Evolutionary conservation across 1,140 invertebrate species (phyloP), one percentile per base, ranked within the genome.

Genomic region (Heliconius congener): DNA sequence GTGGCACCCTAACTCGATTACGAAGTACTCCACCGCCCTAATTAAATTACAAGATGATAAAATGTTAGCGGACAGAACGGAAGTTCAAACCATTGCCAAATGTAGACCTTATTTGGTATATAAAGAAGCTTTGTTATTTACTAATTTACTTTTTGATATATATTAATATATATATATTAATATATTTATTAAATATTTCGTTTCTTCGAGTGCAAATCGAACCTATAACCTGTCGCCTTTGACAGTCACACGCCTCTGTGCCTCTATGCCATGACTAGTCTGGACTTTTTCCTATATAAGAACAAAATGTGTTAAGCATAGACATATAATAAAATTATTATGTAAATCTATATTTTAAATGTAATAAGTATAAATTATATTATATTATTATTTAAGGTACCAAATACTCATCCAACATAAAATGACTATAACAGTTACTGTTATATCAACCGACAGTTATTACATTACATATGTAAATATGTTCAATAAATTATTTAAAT

Each of bases 21-120:
- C 73, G 55, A 46, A 46, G 83, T 75, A 77, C 77, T 81, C 80
- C 74, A 81, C 84, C 78, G 82, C 86, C 85, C 86, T 86, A 85
- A 88, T 86, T 85, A 87, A 90, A 90, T 86, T 85, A 89, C 66
- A 81, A 74, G 71, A 81, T 27, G 30, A 81, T 82, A 88, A 88
- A 90, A 88, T 86, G 81, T 76, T 78, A 82, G 81, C 78, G 85
- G 84, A 84, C 86, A 84, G 84, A 86, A 80, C 87, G 89, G 91
- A 93, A 91, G 85, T 87, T 57, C 82, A 91, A 92, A 93, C 83
- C 87, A 91, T 87, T 90, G 88, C 87, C 91, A 92, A 91, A 91
- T 91, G 91, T 89, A 88, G 81, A 81, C 23, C 81, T 81, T 71
- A 82, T 76, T 81, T 81, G 82, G 85, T 78, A 76, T 55, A 73